Percentiles rank a stretch among this genome's conserved stretches.
Evolutionary conservation across 2,888 invertebrate genomes (phyloP).

Genomic region (Idaea biselata): DNA sequence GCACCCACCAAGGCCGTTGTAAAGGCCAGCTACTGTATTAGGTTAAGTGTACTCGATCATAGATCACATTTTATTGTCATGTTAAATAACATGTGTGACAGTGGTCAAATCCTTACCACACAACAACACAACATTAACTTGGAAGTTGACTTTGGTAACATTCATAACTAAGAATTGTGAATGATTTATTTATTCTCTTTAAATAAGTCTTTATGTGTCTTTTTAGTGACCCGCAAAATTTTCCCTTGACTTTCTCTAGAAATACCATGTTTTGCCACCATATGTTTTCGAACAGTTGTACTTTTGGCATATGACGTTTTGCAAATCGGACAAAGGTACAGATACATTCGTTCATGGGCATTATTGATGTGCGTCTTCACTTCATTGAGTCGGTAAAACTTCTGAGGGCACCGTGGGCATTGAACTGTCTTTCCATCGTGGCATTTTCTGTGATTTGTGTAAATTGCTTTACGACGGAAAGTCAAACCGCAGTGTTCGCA

Average conservation of each 20-base stretch:
- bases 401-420: slow-evolving; percentile 58
- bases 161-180: too few relatives aligned
- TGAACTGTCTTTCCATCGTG: slow-evolving; percentile 62
- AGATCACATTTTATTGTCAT: too few relatives aligned
- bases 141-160: too few relatives aligned
- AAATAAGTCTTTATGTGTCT: not conserved
- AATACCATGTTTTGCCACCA: slow-evolving; percentile 60
- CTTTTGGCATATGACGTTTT: slow-evolving; percentile 60
- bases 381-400: slow-evolving; percentile 49
- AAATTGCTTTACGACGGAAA: slow-evolving; percentile 60
- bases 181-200: too few relatives aligned
- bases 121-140: too few relatives aligned
- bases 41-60: too few relatives aligned
- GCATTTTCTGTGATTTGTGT: slow-evolving; percentile 62
- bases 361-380: slow-evolving; percentile 62
- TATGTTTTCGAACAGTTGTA: slow-evolving; percentile 58
- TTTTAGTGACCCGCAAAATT: slow-evolving; percentile 46
- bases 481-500: slow-evolving; percentile 70
- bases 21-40: too few relatives aligned
- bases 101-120: too few relatives aligned
- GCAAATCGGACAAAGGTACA: slow-evolving; percentile 59
- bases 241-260: slow-evolving; percentile 64
- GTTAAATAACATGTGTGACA: too few relatives aligned
- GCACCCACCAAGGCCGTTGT: too few relatives aligned
- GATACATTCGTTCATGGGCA: slow-evolving; percentile 59